These are phyloP conservation scores for Amphiura filiformis DNA, from an alignment of 35 echinoderm and acorn worm genomes.

Conservation along the genomic window DNA sequence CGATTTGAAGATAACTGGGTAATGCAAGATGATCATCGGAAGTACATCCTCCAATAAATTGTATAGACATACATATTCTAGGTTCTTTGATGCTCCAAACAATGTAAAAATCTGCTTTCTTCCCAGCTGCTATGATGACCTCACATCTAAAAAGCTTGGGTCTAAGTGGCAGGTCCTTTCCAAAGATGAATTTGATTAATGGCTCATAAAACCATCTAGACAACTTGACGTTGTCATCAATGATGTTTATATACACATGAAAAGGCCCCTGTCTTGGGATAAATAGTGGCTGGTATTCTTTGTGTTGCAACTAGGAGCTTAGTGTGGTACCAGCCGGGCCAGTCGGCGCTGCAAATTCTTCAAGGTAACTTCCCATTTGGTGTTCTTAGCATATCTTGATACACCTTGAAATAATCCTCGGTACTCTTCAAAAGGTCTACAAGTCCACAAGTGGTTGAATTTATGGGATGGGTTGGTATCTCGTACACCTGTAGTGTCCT, in stretches of 20 bases:
- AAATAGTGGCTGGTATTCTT: neutral
- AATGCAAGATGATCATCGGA: neutral
- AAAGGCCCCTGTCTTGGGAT: neutral
- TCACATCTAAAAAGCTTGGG: neutral
- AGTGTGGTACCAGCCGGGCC: neutral
- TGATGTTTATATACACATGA: neutral
- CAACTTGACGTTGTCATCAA: neutral
- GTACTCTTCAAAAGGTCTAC: too few species aligned
- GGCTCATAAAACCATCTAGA: neutral
- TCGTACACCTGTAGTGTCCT: too few species aligned
- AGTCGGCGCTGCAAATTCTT: too few species aligned
- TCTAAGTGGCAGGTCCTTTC: neutral
- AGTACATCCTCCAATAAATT: neutral
- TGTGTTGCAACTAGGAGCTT: neutral
- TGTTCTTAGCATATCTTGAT: too few species aligned
- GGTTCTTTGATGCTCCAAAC: neutral
- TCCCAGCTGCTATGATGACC: neutral
- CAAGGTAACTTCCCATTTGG: too few species aligned
- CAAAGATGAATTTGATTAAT: neutral
- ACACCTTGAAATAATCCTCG: too few species aligned
- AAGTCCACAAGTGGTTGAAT: too few species aligned
- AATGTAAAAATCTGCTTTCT: neutral
- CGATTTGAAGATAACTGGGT: neutral
- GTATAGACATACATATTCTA: neutral
- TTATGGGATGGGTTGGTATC: too few species aligned